Conservation (phyloP, 2,888 invertebrate species). For the Mesochorus sp. region DNA sequence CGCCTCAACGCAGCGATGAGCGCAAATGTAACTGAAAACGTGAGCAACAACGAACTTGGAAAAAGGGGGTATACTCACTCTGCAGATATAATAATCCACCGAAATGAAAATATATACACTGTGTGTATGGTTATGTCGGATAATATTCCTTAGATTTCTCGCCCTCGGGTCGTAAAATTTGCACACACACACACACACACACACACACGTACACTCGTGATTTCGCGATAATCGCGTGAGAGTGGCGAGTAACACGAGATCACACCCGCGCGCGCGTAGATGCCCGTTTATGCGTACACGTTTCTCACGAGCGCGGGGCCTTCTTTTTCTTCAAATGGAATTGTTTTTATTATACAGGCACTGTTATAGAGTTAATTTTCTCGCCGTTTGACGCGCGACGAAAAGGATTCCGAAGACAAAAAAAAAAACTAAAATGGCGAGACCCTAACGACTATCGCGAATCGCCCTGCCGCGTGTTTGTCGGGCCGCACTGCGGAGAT, state of each 20-base stretch:
- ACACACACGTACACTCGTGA: conserved; percentile 37
- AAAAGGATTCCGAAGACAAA: neutral
- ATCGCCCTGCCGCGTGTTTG: conserved; percentile 43
- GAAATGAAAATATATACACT: conserved; percentile 8
- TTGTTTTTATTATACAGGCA: neutral
- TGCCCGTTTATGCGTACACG: conserved; percentile 23
- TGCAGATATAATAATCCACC: conserved; percentile 31
- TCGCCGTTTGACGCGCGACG: neutral
- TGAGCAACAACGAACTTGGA: no score
- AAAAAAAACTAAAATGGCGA: conserved; percentile 14
- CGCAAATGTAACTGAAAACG: no score
- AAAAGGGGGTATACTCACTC: no score
- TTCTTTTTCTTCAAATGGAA: no score
- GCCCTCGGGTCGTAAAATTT: conserved; percentile 41
- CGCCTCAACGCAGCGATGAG: no score
- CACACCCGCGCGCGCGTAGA: conserved; percentile 29
- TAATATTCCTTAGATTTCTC: conserved; percentile 45
- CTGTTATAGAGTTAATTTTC: neutral
- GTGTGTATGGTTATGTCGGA: neutral
- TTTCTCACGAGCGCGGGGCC: conserved; percentile 51
- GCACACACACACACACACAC: conserved; percentile 9
- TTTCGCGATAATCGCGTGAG: conserved; percentile 57
- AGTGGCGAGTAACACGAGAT: conserved; percentile 38
- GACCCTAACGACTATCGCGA: conserved; percentile 26
- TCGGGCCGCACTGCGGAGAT: neutral